Percentiles rank a stretch among this genome's conserved stretches.
Conservation (phyloP, 2,797 vertebrate genomes). For the Anguilla megastoma region DNA sequence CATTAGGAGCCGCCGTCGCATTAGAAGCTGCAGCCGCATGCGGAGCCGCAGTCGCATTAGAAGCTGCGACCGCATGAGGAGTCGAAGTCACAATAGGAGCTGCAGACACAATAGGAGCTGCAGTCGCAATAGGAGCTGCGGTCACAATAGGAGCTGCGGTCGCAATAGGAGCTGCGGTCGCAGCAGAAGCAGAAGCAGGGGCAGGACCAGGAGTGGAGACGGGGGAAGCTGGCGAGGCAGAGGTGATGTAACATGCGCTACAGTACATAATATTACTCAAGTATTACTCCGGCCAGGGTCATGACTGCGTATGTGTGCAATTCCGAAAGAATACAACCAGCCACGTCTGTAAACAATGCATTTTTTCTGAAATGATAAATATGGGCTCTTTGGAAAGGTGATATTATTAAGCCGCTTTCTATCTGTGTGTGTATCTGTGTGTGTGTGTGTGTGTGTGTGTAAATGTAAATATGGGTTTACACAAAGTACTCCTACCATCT, state of each 20-base stretch:
- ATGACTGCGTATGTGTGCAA: no score
- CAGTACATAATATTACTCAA: background rate
- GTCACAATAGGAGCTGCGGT: background rate
- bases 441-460: background rate
- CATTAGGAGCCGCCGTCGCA: background rate
- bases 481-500: background rate
- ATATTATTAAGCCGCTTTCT: no score
- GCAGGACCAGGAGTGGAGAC: conserved; percentile 86
- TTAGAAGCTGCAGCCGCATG: background rate
- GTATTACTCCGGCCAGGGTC: no score
- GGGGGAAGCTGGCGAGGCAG: conserved; percentile 67
- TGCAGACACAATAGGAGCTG: background rate
- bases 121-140: no score
- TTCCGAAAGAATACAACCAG: conserved; percentile 38
- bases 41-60: background rate
- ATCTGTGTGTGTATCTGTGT: background rate
- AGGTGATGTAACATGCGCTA: conserved; percentile 51
- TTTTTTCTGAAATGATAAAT: no score
- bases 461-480: background rate
- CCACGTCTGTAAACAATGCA: no score
- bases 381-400: no score
- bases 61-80: background rate
- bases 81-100: background rate
- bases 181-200: conserved; percentile 77
- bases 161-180: conserved; percentile 55